A percentile compares a stretch with the other conserved stretches of the same genome.
These are phyloP conservation scores for Nemoura dubitans DNA, from an alignment of 2,888 invertebrate genomes.

Conservation along the genomic window DNA sequence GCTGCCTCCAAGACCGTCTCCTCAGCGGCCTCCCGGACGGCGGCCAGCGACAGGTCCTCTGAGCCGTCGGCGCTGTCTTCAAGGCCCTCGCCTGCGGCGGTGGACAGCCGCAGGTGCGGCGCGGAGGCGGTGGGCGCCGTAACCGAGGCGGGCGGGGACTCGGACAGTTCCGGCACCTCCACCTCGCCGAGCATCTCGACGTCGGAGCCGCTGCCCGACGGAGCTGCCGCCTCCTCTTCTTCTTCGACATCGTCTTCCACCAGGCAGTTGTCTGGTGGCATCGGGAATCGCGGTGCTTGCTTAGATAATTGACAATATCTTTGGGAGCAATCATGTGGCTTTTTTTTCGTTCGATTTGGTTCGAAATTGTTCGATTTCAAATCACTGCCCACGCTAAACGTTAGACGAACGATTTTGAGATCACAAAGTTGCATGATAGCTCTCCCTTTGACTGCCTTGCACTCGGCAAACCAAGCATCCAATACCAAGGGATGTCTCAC, in stretches of 20 bases:
- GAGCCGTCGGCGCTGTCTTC: constrained; percentile 53
- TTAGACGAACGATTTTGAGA: too few relatives aligned
- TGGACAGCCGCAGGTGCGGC: constrained; percentile 52
- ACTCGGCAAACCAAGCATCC: too few relatives aligned
- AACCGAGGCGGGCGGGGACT: constrained; percentile 48
- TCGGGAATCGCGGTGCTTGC: too few relatives aligned
- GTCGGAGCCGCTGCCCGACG: constrained; percentile 50
- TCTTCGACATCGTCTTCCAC: constrained; percentile 50
- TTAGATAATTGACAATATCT: too few relatives aligned
- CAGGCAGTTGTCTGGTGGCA: neutral
- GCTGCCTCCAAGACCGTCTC: constrained; percentile 38
- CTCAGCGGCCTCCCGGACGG: constrained; percentile 43
- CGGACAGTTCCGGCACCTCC: constrained; percentile 46
- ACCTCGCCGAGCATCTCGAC: constrained; percentile 55
- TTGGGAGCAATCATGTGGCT: too few relatives aligned
- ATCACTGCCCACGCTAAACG: too few relatives aligned
- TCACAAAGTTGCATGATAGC: too few relatives aligned
- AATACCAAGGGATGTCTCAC: too few relatives aligned
- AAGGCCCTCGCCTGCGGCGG: constrained; percentile 45
- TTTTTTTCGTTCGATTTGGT: too few relatives aligned
- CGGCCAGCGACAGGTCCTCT: constrained; percentile 40
- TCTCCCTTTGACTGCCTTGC: too few relatives aligned
- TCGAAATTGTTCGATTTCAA: too few relatives aligned
- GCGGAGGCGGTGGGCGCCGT: constrained; percentile 57
- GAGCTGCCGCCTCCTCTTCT: constrained; percentile 47